These are phyloP conservation scores for Carabus problematicus DNA, from an alignment of 2,888 invertebrate species.

Conservation along the genomic window DNA sequence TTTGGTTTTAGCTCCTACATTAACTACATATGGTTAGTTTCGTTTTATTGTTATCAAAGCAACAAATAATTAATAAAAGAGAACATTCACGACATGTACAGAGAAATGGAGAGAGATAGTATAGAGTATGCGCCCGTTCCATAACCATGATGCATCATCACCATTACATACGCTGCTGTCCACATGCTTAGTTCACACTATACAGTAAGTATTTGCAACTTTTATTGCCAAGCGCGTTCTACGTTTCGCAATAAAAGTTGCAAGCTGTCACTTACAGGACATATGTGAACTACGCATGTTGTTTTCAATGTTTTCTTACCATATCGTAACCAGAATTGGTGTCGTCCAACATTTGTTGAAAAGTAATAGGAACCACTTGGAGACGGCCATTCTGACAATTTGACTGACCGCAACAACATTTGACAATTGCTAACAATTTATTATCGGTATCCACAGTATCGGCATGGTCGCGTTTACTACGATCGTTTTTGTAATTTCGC, in stretches of 20 bases:
- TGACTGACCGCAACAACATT: conserved; percentile 37
- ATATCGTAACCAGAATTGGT: conserved; percentile 28
- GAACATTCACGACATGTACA: conserved; percentile 21
- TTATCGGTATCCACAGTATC: conserved; percentile 23
- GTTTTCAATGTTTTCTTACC: conserved; percentile 26
- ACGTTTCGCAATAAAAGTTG: neutral
- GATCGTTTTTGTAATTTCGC: conserved; percentile 38
- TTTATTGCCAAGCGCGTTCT: neutral
- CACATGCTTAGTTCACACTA: too few species aligned
- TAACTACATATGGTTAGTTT: conserved; percentile 13
- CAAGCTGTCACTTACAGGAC: neutral
- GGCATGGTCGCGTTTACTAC: neutral
- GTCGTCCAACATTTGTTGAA: conserved; percentile 36
- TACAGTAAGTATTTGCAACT: too few species aligned
- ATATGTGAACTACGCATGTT: too few species aligned
- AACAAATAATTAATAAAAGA: conserved; percentile 10
- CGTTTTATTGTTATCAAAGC: conserved; percentile 5
- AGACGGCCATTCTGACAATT: conserved; percentile 38
- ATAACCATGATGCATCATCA: conserved; percentile 19
- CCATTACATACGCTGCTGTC: too few species aligned
- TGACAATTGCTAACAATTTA: conserved; percentile 36
- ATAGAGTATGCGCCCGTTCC: conserved; percentile 16
- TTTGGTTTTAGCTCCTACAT: conserved; percentile 23
- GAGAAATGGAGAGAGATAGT: too few species aligned
- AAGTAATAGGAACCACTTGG: conserved; percentile 36